Base-by-base conservation (phyloP, 2,888 invertebrate species). In the Xylocampa areola region DNA sequence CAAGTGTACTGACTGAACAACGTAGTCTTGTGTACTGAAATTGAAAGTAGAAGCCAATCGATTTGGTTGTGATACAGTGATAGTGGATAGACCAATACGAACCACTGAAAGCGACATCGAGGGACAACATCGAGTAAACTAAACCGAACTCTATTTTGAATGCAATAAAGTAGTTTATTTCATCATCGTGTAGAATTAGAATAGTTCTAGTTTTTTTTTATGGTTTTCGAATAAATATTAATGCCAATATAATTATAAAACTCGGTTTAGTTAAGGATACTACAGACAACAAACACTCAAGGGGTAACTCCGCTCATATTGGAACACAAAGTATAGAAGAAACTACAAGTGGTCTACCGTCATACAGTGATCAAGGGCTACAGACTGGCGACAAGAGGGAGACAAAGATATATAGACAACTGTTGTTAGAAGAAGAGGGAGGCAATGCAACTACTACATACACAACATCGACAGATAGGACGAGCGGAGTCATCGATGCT, bases 21-120 rank as follows among this genome's bases (percentile, higher is more conserved):
- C 86, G 85, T 70, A 77, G 80, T 80, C 82, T 80, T 82, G 86
- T 89, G 87, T 89, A 80, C 81, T 84, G 81, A 78, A 81, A 59
- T 80, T 77, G 80, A 77, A 82, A 79, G 77, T 81, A 79, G 77
- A 82, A 86, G 85, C 87, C 86, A 85, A 87, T 88, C 84, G 73
- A 81, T 81, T 82, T 82, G 78, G 78, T 82, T 83, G 87, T 92
- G 88, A 87, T 83, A 87, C 72, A 85, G 90, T 90, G 88, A 87
- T 82, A 79, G 90, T 90, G 88, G 82, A 86, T 86, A 89, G 87
- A 92, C 90, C 92, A 80, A 88, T 89, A 89, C 88, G 89, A 91
- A 91, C 91, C 91, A 91, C 88, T 88, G 87, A 91, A 94, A 94
- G 94, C 94, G 87, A 94, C 94, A 94, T 89, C 91, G 91, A 94